A percentile compares a stretch with the other conserved stretches of the same genome.
These are phyloP conservation scores for Danaus chrysippus DNA, from an alignment of 2,888 invertebrate genomes.

Conservation along the genomic window DNA sequence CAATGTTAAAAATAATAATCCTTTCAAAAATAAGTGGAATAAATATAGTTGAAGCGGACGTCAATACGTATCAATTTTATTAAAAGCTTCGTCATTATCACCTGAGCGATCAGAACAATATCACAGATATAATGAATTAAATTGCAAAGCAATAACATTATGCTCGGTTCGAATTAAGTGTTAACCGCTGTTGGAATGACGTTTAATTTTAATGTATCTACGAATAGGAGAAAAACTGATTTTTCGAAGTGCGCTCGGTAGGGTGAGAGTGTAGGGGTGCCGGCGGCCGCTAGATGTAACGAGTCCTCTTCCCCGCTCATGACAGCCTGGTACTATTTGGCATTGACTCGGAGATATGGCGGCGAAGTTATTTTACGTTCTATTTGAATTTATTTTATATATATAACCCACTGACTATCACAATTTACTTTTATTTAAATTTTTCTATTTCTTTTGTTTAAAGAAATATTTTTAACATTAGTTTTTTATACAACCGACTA, in stretches of 20 bases:
- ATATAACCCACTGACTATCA: too few species aligned
- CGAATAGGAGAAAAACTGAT: constrained; percentile 68
- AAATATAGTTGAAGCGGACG: constrained; percentile 39
- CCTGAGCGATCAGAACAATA: constrained; percentile 52
- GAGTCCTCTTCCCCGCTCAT: constrained; percentile 47
- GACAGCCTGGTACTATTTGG: constrained; percentile 73
- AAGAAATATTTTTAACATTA: too few species aligned
- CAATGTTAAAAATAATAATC: constrained; percentile 18
- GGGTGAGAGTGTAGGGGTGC: constrained; percentile 43
- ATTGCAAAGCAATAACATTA: constrained; percentile 71
- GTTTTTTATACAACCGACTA: too few species aligned
- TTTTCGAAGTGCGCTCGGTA: constrained; percentile 55
- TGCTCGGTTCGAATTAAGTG: constrained; percentile 71
- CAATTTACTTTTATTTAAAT: too few species aligned
- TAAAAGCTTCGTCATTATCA: constrained; percentile 68
- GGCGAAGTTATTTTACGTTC: constrained; percentile 51
- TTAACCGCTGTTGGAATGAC: constrained; percentile 72
- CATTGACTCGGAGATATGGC: constrained; percentile 58
- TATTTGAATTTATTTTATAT: constrained; percentile 37
- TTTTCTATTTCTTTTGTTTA: too few species aligned
- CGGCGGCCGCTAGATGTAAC: constrained; percentile 45
- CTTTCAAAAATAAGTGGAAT: constrained; percentile 22
- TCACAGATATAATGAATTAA: constrained; percentile 71
- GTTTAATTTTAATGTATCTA: constrained; percentile 75
- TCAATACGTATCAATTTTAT: constrained; percentile 68